Conservation (phyloP, 2,113 vertebrate genomes). For the Ivindomyrus marchei region DNA sequence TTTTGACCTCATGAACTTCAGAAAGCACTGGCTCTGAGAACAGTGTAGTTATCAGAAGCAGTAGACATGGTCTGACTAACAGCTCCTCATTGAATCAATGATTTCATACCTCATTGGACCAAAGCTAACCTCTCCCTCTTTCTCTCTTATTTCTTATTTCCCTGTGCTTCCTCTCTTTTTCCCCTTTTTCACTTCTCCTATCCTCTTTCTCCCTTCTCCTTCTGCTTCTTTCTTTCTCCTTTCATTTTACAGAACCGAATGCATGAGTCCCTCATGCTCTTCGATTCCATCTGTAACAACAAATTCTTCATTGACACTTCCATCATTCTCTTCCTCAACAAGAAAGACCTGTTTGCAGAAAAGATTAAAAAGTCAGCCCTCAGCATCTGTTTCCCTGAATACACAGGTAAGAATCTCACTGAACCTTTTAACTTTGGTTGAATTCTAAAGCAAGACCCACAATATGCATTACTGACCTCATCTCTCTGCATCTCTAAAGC, state of each 20-base stretch:
- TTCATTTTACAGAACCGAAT: not conserved
- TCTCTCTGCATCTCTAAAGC: not conserved
- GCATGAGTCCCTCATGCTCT: not conserved
- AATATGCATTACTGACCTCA: not conserved
- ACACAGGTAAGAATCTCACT: not conserved
- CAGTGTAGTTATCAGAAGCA: not conserved
- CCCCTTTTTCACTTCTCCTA: not conserved
- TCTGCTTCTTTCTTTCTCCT: not conserved
- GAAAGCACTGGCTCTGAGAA: not conserved
- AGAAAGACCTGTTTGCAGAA: not conserved
- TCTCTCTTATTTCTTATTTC: not conserved
- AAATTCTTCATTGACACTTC: not conserved
- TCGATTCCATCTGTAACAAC: not conserved
- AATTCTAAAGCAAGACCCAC: not conserved
- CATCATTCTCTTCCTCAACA: constrained; percentile 1
- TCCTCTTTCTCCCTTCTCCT: not conserved
- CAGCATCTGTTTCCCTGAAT: not conserved
- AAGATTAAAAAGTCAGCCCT: not conserved
- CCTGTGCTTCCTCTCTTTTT: not conserved
- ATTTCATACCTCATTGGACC: not conserved
- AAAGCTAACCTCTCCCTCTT: not conserved
- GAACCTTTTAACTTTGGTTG: not conserved
- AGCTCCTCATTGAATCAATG: not conserved
- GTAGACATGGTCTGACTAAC: not conserved
- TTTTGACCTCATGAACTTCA: not conserved